phyloP scores from a whole-genome alignment of 2,888 invertebrate genomes.

The Agelastica alni region DNA sequence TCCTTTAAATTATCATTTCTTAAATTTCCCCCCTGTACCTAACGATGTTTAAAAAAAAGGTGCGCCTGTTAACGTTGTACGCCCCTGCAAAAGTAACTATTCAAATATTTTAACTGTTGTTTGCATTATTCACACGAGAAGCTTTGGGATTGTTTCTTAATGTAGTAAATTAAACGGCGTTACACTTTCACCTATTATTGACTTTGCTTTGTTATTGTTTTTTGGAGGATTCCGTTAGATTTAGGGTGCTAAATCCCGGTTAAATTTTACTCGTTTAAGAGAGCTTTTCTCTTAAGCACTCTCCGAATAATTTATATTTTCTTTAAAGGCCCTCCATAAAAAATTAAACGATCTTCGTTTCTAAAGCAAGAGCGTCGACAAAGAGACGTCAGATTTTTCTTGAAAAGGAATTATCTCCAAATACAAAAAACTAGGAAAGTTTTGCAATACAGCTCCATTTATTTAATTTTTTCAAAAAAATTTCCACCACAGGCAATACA shows the following conservation, averaged over 20 bases:
- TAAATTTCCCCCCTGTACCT: no score
- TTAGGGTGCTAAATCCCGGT: slow-evolving; percentile 3
- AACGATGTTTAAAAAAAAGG: no score
- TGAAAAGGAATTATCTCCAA: no score
- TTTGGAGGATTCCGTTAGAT: neutral
- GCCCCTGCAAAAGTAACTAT: slow-evolving; percentile 2
- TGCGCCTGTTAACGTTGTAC: no score
- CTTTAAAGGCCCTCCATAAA: neutral
- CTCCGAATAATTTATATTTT: slow-evolving; percentile 7
- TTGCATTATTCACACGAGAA: slow-evolving; percentile 1
- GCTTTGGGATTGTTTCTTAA: slow-evolving; percentile 2
- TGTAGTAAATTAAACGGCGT: slow-evolving; percentile 4
- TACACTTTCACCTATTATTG: neutral
- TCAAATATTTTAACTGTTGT: slow-evolving; percentile 4
- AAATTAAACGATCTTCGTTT: neutral
- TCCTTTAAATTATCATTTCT: no score
- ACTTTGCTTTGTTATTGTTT: slow-evolving; percentile 1
- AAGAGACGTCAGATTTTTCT: no score
- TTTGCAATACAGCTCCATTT: no score
- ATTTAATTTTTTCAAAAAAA: no score
- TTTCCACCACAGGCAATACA: no score
- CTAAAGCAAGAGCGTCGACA: no score
- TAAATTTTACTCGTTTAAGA: neutral
- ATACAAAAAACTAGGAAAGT: no score
- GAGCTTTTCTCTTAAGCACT: neutral